phyloP scores from a whole-genome alignment of 1,140 invertebrate genomes.

The Lasaia peninsularis region DNA sequence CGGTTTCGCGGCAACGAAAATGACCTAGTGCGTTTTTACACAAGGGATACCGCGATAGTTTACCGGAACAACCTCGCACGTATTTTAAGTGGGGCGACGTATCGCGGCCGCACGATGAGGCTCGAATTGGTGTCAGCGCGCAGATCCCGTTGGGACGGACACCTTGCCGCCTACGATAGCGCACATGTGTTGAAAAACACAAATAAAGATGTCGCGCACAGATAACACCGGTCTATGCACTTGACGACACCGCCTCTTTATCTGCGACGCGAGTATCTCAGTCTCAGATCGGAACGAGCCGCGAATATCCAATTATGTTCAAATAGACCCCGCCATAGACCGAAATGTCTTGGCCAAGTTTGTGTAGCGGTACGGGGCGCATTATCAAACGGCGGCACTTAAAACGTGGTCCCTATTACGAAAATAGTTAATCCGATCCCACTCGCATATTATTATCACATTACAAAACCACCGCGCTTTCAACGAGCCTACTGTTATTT shows the following conservation, averaged over 20 bases:
- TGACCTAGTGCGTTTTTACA: conserved; percentile 9
- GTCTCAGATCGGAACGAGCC: conserved; percentile 43
- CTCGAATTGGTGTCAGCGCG: conserved; percentile 67
- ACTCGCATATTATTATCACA: conserved; percentile 53
- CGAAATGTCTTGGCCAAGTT: conserved; percentile 34
- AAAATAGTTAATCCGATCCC: conserved; percentile 42
- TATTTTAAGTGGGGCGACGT: conserved; percentile 70
- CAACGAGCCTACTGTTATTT: not conserved
- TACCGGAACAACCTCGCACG: conserved; percentile 64
- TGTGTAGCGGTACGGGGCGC: conserved; percentile 36
- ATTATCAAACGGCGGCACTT: conserved; percentile 33
- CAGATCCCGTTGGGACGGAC: conserved; percentile 70
- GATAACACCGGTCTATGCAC: conserved; percentile 62
- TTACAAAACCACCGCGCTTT: conserved; percentile 24
- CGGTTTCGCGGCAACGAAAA: conserved; percentile 2
- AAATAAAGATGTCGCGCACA: conserved; percentile 57
- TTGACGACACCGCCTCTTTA: conserved; percentile 11
- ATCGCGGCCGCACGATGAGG: conserved; percentile 70
- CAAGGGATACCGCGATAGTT: conserved; percentile 36
- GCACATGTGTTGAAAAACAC: conserved; percentile 63
- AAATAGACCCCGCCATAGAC: conserved; percentile 36
- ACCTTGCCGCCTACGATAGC: conserved; percentile 63
- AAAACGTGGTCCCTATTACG: conserved; percentile 39
- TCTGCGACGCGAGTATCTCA: conserved; percentile 39
- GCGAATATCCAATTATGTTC: conserved; percentile 56